Evolutionary conservation across 1,140 invertebrate genomes (phyloP).

Genomic region (Musca vetustissima): DNA sequence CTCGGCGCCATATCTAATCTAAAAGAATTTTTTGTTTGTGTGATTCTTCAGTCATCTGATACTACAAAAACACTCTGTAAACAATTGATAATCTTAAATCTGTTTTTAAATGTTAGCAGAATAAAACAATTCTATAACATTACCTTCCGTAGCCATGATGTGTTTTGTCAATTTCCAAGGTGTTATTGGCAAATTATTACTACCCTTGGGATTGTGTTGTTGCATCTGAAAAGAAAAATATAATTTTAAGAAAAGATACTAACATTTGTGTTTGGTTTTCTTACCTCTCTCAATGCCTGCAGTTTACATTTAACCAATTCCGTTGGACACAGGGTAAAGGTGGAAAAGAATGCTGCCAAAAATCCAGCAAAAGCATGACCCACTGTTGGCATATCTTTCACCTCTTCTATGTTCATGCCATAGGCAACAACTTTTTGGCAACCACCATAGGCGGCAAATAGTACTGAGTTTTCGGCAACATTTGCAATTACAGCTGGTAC

Average conservation of each 20-base stretch:
- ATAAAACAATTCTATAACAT: constrained; percentile 25
- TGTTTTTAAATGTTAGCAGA: too few relatives aligned
- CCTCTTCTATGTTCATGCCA: constrained; percentile 36
- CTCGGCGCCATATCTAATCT: too few relatives aligned
- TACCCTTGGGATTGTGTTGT: constrained; percentile 26
- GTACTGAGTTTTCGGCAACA: constrained; percentile 95
- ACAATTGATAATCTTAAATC: not conserved
- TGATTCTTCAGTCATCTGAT: not conserved
- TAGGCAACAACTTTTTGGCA: constrained; percentile 80
- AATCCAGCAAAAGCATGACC: constrained; percentile 93
- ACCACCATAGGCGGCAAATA: constrained; percentile 95
- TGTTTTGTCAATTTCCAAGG: constrained; percentile 48
- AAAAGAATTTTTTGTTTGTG: too few relatives aligned
- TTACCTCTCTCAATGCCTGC: constrained; percentile 90
- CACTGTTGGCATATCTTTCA: constrained; percentile 68
- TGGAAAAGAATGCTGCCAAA: constrained; percentile 95
- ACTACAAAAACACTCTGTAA: not conserved
- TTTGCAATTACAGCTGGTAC: constrained; percentile 93
- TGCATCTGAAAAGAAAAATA: not conserved
- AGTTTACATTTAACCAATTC: constrained; percentile 97
- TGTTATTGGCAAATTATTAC: constrained; percentile 28
- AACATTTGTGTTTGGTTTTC: not conserved
- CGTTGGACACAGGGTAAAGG: constrained; percentile 93
- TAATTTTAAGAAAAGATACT: not conserved
- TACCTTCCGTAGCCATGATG: constrained; percentile 57